These are phyloP conservation scores for Aurelia sp. DNA, from an alignment of 30 jellyfish, hydroid and myxozoan genomes.

Conservation along the genomic window DNA sequence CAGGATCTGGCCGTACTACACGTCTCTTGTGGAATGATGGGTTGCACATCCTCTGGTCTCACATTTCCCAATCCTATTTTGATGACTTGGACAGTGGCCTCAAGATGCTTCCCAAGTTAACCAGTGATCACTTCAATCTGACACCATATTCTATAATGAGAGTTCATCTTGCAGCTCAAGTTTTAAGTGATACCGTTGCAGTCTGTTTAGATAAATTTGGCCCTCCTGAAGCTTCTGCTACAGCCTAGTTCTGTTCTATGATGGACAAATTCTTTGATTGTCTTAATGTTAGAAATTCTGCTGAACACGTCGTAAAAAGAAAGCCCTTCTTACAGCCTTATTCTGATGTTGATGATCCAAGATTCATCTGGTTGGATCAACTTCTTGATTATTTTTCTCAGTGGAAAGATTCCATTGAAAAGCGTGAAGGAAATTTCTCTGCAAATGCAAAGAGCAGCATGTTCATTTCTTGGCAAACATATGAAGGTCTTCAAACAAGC, in stretches of 20 bases:
- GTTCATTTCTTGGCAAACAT: too few species aligned
- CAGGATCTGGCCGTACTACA: conserved; percentile 63
- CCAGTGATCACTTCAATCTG: conserved; percentile 62
- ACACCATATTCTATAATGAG: conserved; percentile 66
- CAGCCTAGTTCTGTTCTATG: conserved; percentile 15
- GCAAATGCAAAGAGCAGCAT: too few species aligned
- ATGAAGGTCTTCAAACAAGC: too few species aligned
- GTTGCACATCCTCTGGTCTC: conserved; percentile 59
- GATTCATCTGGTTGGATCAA: too few species aligned
- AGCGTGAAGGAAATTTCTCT: too few species aligned
- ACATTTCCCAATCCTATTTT: conserved; percentile 45
- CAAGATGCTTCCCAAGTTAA: conserved; percentile 66
- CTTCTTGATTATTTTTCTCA: too few species aligned
- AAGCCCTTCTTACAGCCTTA: too few species aligned
- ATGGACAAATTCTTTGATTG: too few species aligned
- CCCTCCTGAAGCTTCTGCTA: conserved; percentile 58
- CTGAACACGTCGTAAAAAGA: too few species aligned
- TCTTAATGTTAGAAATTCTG: too few species aligned
- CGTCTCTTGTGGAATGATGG: conserved; percentile 79
- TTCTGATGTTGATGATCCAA: too few species aligned
- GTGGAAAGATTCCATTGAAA: too few species aligned
- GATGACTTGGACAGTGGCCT: conserved; percentile 76
- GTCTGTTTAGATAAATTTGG: conserved; percentile 45
- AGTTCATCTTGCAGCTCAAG: conserved; percentile 70
- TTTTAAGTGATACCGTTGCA: conserved; percentile 33